Evolutionary conservation across 2,113 vertebrate genomes (phyloP).

Genomic region (Trichechus manatus): DNA sequence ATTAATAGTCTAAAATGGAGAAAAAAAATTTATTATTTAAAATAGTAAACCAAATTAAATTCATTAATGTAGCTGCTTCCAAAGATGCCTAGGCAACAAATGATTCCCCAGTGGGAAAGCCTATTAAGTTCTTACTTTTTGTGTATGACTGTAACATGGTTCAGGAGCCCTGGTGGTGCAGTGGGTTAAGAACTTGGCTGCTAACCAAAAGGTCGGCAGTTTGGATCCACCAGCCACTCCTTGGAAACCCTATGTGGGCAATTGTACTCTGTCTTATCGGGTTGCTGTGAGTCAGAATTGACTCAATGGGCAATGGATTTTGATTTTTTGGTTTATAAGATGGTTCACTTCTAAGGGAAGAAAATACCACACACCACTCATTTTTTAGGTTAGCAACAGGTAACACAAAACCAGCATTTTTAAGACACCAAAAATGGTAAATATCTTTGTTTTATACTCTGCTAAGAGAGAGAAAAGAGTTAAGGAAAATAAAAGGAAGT

Average conservation of each 20-base stretch:
- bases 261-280: no score
- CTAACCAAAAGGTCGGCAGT: no score
- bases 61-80: conserved; percentile 36
- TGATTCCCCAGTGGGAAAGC: not conserved
- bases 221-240: no score
- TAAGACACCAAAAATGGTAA: not conserved
- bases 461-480: not conserved
- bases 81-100: conserved; percentile 17
- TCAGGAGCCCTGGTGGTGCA: no score
- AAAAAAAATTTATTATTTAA: not conserved
- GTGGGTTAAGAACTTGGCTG: no score
- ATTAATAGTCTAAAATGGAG: conserved; percentile 7
- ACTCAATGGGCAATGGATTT: no score
- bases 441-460: not conserved
- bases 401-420: not conserved
- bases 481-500: not conserved
- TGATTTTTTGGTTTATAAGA: not conserved
- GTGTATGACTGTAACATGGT: not conserved
- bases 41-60: conserved; percentile 49
- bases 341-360: not conserved
- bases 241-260: no score
- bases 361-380: not conserved
- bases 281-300: no score
- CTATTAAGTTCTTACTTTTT: not conserved
- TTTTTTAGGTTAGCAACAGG: conserved; percentile 40